phyloP scores from a whole-genome alignment of 2,888 invertebrate species.

The Watsonalla binaria region DNA sequence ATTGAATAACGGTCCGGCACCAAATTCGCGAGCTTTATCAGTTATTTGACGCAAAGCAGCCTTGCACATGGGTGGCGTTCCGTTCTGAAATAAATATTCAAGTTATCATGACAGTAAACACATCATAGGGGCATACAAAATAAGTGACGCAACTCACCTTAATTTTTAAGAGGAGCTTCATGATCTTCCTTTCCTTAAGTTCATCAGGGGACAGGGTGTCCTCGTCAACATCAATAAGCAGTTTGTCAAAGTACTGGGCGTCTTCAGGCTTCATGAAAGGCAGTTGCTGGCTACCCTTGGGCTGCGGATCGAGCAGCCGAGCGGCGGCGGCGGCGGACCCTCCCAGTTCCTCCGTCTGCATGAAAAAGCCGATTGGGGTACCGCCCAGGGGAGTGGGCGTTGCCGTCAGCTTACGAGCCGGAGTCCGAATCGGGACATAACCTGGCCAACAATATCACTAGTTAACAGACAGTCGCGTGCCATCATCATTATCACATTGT shows the following conservation, averaged over 20 bases:
- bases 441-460: constrained; percentile 73
- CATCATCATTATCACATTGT: constrained; percentile 21
- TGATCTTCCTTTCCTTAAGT: constrained; percentile 98
- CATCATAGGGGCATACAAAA: not conserved
- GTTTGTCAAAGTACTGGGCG: constrained; percentile 99
- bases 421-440: constrained; percentile 97
- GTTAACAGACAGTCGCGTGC: constrained; percentile 33
- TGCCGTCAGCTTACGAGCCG: constrained; percentile 97
- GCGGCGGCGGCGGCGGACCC: constrained; percentile 91
- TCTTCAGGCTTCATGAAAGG: constrained; percentile 99
- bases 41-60: constrained; percentile 98
- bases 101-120: not conserved
- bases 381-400: constrained; percentile 98
- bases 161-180: constrained; percentile 98
- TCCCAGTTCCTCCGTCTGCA: constrained; percentile 92
- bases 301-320: constrained; percentile 94
- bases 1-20: constrained; percentile 98
- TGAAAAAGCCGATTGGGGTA: constrained; percentile 96
- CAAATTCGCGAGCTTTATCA: constrained; percentile 98
- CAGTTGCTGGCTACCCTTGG: constrained; percentile 92
- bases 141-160: constrained; percentile 73
- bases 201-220: constrained; percentile 97
- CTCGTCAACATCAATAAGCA: constrained; percentile 98
- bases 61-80: constrained; percentile 99
- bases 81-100: constrained; percentile 80